Base-by-base conservation (phyloP, 2,113 vertebrate species). In the Peromyscus leucopus region DNA sequence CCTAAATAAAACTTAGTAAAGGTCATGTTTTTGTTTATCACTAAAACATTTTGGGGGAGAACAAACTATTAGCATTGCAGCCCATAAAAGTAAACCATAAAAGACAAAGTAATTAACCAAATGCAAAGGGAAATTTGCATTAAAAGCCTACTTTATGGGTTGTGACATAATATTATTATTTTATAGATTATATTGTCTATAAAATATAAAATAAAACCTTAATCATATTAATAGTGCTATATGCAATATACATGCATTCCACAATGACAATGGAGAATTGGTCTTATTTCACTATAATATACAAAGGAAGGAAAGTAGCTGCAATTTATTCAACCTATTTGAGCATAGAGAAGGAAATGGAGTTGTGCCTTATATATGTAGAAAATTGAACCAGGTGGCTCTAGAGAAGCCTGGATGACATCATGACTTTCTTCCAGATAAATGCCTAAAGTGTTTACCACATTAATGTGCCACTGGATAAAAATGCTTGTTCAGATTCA, bases 351-450 rank as follows among this genome's bases (percentile, higher is more conserved):
- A 97, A 98, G 89, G 88, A 97, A 97, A 96, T 95, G 71, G 96
- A 97, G 92, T 95, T 97, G 93, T 94, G 71, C 95, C 93, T 98
- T 98, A 95, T 33, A n/a, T 61, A 97, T 93, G 89, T 83, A 42
- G 97, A 97, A 98, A 98, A 98, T 95, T 6, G n/a, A 98, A 93
- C 72, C 28, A 91, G 51, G 86, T 96, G 96, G 85, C 97, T 99
- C 98, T 98, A 98, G 96, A 97, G 95, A 96, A 95, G 97, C 74
- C 36, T 71, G 80, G 87, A 98, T 98, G 97, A 98, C 98, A 98
- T 98, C 98, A 98, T 98, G 94, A 96, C 93, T 98, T 98, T 98
- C 97, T 95, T 94, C 97, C 97, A 98, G 95, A 98, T 97, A 98
- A 97, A 98, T 90, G 95, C 94, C 96, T 97, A 97, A 85, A 97